phyloP scores from a whole-genome alignment of 1,140 invertebrate species.

The Sitophilus oryzae region DNA sequence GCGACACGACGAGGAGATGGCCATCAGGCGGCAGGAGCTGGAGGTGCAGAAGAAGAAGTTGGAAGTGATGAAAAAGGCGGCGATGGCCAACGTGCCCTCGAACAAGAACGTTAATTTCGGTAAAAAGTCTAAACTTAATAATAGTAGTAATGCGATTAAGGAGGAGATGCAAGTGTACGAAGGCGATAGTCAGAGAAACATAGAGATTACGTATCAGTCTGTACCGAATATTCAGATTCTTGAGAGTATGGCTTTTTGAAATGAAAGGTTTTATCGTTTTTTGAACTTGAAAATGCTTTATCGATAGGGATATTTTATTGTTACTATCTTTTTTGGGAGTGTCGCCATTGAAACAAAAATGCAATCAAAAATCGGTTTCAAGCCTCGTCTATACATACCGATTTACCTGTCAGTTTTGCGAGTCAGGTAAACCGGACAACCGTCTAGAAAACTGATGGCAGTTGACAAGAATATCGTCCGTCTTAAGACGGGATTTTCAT shows the following conservation, averaged over 20 bases:
- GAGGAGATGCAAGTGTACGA: constrained; percentile 5
- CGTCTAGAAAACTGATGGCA: no score
- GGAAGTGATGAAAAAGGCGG: constrained; percentile 24
- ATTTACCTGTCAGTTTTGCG: no score
- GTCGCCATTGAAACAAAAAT: no score
- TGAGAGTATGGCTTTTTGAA: not conserved
- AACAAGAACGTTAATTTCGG: constrained; percentile 21
- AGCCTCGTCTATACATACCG: no score
- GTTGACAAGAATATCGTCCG: no score
- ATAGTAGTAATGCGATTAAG: constrained; percentile 8
- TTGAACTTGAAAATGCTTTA: no score
- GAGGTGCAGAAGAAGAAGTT: constrained; percentile 22
- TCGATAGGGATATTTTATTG: no score
- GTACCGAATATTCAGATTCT: not conserved
- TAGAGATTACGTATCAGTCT: not conserved
- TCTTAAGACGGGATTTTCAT: no score
- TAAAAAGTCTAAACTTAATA: constrained; percentile 16
- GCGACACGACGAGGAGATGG: constrained; percentile 21
- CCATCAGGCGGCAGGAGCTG: constrained; percentile 9
- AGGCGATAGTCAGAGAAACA: not conserved
- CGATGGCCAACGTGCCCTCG: constrained; percentile 16
- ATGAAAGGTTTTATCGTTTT: not conserved
- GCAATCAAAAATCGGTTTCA: no score
- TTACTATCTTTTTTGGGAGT: no score
- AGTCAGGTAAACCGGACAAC: no score